Evolutionary conservation across 2,888 invertebrate species (phyloP).

Genomic region (Metopia argyrocephala): DNA sequence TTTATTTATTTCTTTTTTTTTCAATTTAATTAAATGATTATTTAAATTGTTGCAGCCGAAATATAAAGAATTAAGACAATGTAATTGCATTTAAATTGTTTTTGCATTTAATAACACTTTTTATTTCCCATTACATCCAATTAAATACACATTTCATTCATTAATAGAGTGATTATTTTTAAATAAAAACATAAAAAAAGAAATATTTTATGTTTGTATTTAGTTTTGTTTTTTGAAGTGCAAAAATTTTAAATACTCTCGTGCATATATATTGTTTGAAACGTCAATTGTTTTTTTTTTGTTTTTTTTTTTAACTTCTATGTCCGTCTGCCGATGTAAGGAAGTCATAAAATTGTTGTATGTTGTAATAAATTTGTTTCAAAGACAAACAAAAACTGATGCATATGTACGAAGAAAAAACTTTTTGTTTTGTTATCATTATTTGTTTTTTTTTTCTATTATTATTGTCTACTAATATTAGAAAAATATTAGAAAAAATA

Average conservation of each 20-base stretch:
- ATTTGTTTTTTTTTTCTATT: constrained; percentile 1
- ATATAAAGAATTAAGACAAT: no score
- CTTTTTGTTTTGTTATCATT: constrained; percentile 16
- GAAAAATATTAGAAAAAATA: background rate
- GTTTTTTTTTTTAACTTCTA: background rate
- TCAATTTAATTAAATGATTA: constrained; percentile 13
- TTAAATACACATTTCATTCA: constrained; percentile 34
- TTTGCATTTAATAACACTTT: constrained; percentile 18
- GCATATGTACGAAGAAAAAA: no score
- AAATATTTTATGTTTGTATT: no score
- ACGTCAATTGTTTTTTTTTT: background rate
- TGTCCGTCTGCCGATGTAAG: constrained; percentile 38
- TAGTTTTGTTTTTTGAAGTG: background rate
- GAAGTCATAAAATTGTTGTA: constrained; percentile 66
- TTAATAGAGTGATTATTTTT: constrained; percentile 34
- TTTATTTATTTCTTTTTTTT: no score
- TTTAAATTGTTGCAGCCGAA: background rate
- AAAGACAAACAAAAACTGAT: constrained; percentile 45
- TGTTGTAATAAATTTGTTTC: constrained; percentile 62
- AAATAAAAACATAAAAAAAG: background rate
- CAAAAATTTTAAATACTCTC: constrained; percentile 18
- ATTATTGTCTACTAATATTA: background rate
- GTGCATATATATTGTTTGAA: background rate
- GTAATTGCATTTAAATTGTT: no score
- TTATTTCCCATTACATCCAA: constrained; percentile 19